Evolutionary conservation across 2,113 vertebrate genomes (phyloP).

Genomic region (Amazona vittata): DNA sequence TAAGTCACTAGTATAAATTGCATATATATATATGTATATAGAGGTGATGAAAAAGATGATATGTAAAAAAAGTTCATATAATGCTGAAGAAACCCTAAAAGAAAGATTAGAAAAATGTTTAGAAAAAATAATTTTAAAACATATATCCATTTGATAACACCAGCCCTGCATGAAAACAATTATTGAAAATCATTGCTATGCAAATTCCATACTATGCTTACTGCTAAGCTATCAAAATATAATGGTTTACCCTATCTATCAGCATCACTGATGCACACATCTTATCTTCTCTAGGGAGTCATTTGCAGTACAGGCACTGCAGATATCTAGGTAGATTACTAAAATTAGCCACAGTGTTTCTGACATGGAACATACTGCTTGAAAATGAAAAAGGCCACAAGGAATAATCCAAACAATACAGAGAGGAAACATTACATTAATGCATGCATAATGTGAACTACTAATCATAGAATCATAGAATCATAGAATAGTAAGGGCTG

Average conservation of each 20-base stretch:
- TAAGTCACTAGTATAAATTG: not conserved
- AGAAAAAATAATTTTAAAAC: not conserved
- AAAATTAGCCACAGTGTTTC: not conserved
- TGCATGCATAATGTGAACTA: not conserved
- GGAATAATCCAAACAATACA: slow-evolving; percentile 10
- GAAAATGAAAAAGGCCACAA: slow-evolving; percentile 20
- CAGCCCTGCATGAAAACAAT: not conserved
- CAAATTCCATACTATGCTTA: not conserved
- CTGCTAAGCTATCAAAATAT: not conserved
- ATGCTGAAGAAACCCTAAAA: not conserved
- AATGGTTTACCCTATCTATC: not conserved
- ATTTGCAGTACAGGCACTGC: not conserved
- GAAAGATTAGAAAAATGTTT: not conserved
- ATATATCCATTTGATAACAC: not conserved
- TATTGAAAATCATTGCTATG: not conserved
- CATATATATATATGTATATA: not conserved
- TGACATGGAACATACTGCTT: not conserved
- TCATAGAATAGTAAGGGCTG: too few relatives aligned
- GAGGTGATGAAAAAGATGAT: not conserved
- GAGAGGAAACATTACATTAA: not conserved
- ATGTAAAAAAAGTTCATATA: not conserved
- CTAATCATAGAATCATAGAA: not conserved
- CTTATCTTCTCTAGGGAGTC: not conserved
- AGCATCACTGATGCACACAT: not conserved
- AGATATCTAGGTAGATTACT: slow-evolving; percentile 8